phyloP scores from a whole-genome alignment of 2,113 vertebrate genomes.

The Colossoma macropomum region DNA sequence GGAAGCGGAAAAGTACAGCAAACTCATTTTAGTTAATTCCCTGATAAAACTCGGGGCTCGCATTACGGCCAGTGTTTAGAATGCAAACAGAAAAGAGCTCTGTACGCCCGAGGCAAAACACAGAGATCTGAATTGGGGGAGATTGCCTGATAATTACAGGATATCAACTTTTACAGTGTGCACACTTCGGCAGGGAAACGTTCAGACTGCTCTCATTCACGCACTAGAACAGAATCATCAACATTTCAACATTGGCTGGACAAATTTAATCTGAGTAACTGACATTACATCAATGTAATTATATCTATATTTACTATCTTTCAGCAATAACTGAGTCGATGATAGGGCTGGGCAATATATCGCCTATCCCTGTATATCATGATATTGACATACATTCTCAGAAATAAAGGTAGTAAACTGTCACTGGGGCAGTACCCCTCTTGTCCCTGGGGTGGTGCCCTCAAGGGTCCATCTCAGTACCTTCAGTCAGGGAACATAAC shows the following conservation, averaged over 20 bases:
- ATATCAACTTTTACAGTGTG: background rate
- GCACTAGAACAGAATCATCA: too few relatives aligned
- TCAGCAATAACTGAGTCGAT: too few relatives aligned
- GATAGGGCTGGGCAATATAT: too few relatives aligned
- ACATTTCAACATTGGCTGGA: background rate
- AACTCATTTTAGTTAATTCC: slow-evolving; percentile 70
- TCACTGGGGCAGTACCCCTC: too few relatives aligned
- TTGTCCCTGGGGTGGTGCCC: too few relatives aligned
- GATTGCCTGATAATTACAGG: slow-evolving; percentile 20
- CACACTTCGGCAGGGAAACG: background rate
- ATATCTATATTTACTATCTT: background rate
- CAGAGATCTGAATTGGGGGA: slow-evolving; percentile 16
- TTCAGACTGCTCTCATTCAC: background rate
- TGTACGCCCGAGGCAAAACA: slow-evolving; percentile 57
- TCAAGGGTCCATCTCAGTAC: too few relatives aligned
- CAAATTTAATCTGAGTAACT: too few relatives aligned
- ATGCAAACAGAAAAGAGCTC: slow-evolving; percentile 61
- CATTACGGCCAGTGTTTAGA: slow-evolving; percentile 54
- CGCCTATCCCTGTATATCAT: too few relatives aligned
- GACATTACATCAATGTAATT: too few relatives aligned
- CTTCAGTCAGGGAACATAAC: too few relatives aligned
- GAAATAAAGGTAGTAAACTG: too few relatives aligned
- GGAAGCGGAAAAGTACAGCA: slow-evolving; percentile 63
- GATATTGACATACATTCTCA: too few relatives aligned
- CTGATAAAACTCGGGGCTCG: slow-evolving; percentile 62